phyloP scores from a whole-genome alignment of 2,113 vertebrate species.

The Vimba vimba region DNA sequence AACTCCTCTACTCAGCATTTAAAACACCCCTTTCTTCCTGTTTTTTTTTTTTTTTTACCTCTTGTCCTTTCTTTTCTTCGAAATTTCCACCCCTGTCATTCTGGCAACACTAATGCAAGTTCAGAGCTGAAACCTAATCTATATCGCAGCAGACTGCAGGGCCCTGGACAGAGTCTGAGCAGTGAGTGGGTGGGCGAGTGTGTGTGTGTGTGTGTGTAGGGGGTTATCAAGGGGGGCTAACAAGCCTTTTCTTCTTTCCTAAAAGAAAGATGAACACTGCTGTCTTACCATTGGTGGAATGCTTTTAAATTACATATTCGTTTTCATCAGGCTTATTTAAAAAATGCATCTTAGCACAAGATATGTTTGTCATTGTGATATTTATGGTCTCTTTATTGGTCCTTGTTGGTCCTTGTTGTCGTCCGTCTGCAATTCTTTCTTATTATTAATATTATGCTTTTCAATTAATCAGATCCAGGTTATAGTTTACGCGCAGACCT shows the following conservation, averaged over 20 bases:
- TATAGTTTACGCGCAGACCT: neutral
- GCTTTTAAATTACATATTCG: neutral
- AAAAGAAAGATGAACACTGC: constrained; percentile 32
- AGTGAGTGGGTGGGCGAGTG: constrained; percentile 40
- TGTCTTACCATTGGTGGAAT: constrained; percentile 14
- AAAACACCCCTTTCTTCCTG: constrained; percentile 53
- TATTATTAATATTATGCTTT: neutral
- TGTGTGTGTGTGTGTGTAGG: neutral
- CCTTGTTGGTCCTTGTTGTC: neutral
- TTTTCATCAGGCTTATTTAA: neutral
- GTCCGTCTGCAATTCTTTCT: neutral
- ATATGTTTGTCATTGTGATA: neutral
- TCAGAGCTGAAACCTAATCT: constrained; percentile 70
- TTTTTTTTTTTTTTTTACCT: constrained; percentile 27
- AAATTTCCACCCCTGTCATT: constrained; percentile 73
- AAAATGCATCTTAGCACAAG: neutral
- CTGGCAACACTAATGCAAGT: constrained; percentile 63
- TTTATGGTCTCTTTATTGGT: neutral
- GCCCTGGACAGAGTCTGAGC: constrained; percentile 44
- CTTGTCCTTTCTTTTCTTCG: constrained; percentile 64
- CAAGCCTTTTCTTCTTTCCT: constrained; percentile 7
- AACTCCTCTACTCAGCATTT: constrained; percentile 76
- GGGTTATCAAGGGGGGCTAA: constrained; percentile 41
- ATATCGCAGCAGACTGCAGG: constrained; percentile 42
- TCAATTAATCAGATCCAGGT: neutral